Base-by-base conservation (phyloP, 2,888 invertebrate genomes). In the Timema cristinae region DNA sequence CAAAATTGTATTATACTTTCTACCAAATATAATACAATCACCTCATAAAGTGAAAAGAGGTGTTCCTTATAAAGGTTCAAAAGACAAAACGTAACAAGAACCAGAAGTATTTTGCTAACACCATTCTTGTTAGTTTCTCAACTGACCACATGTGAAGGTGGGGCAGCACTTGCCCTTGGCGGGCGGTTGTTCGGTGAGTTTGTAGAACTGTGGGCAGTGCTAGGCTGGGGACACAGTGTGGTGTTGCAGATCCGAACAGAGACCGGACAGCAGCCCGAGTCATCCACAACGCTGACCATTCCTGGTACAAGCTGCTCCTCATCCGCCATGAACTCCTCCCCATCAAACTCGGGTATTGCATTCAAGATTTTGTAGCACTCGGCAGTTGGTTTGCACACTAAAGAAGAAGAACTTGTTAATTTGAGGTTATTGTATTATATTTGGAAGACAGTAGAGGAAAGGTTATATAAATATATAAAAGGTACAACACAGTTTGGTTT, bases 261-360 rank as follows among this genome's bases (percentile, higher is more conserved):
- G 7, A 84, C 84, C 0, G 92, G 90, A 79, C 94, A 94, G 79
- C 94, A 94, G 0, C 92, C 92, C 32, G 85, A 83, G 1, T 83
- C 83, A 75, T 89, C 85, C n/a, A 86, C 79, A 1, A 84, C 80
- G 50, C 86, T 82, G 73, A 86, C 85, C 82, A 89, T 88, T 16
- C 93, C 93, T 0, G 87, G 86, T 32, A 90, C 77, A 50, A 84
- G 80, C 6, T 67, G 49, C 49, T 59, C 67, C 16, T 73, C 66
- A 0, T n/a, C 66, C 10, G 50, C 69, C 47, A 51, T 56, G 7
- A 16, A n/a, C n/a, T 32, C 32, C 32, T 32, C 32, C 32, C 32
- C 32, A 32, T 67, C 16, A 7, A 51, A 16, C 2, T 47, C 67
- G 5, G 66, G 85, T 74, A 77, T 73, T 81, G 81, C 2, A 79